Evolutionary conservation across 2,888 invertebrate genomes (phyloP).

Genomic region (Strigamia maritima): DNA sequence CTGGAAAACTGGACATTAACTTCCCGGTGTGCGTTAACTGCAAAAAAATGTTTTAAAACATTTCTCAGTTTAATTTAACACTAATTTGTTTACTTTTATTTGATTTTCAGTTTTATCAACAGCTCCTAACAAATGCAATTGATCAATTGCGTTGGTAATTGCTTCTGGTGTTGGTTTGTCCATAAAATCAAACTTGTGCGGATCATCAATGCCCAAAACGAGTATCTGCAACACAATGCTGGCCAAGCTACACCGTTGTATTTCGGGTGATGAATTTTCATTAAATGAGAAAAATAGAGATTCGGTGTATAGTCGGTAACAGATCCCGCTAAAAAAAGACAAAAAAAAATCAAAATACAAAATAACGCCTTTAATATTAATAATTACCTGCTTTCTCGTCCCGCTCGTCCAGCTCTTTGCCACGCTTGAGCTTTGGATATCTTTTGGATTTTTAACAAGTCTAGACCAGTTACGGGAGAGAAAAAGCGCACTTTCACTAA

Average conservation of each 20-base stretch:
- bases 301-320: slow-evolving; percentile 82
- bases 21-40: slow-evolving; percentile 73
- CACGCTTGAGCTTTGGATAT: slow-evolving; percentile 89
- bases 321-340: slow-evolving; percentile 64
- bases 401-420: slow-evolving; percentile 90
- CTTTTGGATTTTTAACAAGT: slow-evolving; percentile 72
- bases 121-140: slow-evolving; percentile 60
- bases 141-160: slow-evolving; percentile 52
- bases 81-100: slow-evolving; percentile 27
- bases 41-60: slow-evolving; percentile 3
- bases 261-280: slow-evolving; percentile 78
- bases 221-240: slow-evolving; percentile 77
- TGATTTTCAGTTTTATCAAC: slow-evolving; percentile 56
- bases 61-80: slow-evolving; percentile 19
- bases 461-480: slow-evolving; percentile 61
- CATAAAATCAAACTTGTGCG: slow-evolving; percentile 81
- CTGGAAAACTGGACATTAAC: slow-evolving; percentile 84
- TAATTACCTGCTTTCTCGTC: slow-evolving; percentile 63
- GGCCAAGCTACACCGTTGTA: slow-evolving; percentile 68
- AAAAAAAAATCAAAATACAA: background rate
- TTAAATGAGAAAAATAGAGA: slow-evolving; percentile 69
- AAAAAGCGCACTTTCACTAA: slow-evolving; percentile 79
- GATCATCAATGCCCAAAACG: slow-evolving; percentile 73
- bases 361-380: background rate
- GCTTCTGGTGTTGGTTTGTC: slow-evolving; percentile 76